Evolutionary conservation across 2,113 vertebrate genomes (phyloP).

Genomic region (Rhinichthys klamathensis): DNA sequence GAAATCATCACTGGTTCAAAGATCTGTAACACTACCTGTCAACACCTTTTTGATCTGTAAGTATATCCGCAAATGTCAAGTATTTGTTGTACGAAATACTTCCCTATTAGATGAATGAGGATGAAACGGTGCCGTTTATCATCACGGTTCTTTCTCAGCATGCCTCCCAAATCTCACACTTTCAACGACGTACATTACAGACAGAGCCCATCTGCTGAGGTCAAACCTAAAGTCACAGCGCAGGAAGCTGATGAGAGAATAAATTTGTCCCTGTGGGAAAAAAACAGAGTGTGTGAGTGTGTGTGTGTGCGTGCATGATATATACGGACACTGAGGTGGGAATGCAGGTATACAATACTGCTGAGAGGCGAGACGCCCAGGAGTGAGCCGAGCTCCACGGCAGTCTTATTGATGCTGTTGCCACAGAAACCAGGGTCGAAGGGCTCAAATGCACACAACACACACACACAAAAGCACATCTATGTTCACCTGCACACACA

Average conservation of each 20-base stretch:
- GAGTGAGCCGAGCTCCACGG: constrained; percentile 28
- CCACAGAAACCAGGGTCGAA: constrained; percentile 55
- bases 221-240: constrained; percentile 29
- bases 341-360: constrained; percentile 24
- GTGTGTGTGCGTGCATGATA: neutral
- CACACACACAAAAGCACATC: constrained; percentile 29
- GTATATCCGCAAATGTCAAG: neutral
- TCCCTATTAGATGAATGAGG: constrained; percentile 6
- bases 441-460: constrained; percentile 33
- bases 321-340: constrained; percentile 4
- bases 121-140: constrained; percentile 18
- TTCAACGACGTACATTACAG: neutral
- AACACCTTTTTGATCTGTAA: neutral
- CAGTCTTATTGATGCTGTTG: constrained; percentile 52
- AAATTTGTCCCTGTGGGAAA: constrained; percentile 38
- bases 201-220: constrained; percentile 41
- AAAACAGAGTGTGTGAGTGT: constrained; percentile 20
- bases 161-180: constrained; percentile 31
- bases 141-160: neutral
- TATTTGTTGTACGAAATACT: neutral
- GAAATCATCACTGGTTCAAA: neutral
- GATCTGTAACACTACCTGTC: neutral
- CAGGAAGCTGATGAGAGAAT: constrained; percentile 41
- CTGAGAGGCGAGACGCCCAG: constrained; percentile 22
- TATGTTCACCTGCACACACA: constrained; percentile 22